These are phyloP conservation scores for Vulpes lagopus DNA, from an alignment of 2,113 vertebrate species.

Conservation along the genomic window DNA sequence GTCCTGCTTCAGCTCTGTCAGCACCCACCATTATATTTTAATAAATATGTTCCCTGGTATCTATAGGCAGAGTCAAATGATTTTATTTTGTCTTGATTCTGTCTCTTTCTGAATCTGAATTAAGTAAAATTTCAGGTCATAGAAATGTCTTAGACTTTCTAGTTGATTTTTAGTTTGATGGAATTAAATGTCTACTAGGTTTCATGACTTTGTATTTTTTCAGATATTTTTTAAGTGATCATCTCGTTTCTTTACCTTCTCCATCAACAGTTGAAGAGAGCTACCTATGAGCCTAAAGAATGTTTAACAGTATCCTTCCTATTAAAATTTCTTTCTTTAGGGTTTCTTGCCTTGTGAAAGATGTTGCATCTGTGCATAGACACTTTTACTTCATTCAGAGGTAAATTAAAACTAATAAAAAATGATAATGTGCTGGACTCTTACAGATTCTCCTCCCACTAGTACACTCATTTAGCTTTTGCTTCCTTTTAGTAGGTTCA, in stretches of 20 bases:
- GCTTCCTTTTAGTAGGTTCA: not conserved
- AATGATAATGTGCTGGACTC: conserved; percentile 14
- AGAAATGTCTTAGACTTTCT: not conserved
- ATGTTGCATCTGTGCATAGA: conserved; percentile 14
- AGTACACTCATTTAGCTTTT: not conserved
- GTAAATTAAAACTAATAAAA: conserved; percentile 57
- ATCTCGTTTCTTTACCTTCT: conserved; percentile 36
- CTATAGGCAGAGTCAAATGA: not conserved
- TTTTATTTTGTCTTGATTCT: not conserved
- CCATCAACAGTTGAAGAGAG: not conserved
- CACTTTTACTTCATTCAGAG: conserved; percentile 45
- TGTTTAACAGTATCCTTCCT: conserved; percentile 22
- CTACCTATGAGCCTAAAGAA: not conserved
- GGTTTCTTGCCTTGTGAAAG: conserved; percentile 22
- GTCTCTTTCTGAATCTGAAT: not conserved
- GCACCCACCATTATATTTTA: not conserved
- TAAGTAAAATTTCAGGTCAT: not conserved
- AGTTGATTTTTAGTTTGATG: not conserved
- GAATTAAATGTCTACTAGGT: not conserved
- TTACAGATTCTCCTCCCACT: not conserved
- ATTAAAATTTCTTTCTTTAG: not conserved
- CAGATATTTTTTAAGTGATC: not conserved
- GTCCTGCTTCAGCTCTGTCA: not conserved
- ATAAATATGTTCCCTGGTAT: not conserved
- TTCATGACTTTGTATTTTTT: not conserved